Base-by-base conservation (phyloP, 2,113 vertebrate genomes). In the Mirza zaza region DNA sequence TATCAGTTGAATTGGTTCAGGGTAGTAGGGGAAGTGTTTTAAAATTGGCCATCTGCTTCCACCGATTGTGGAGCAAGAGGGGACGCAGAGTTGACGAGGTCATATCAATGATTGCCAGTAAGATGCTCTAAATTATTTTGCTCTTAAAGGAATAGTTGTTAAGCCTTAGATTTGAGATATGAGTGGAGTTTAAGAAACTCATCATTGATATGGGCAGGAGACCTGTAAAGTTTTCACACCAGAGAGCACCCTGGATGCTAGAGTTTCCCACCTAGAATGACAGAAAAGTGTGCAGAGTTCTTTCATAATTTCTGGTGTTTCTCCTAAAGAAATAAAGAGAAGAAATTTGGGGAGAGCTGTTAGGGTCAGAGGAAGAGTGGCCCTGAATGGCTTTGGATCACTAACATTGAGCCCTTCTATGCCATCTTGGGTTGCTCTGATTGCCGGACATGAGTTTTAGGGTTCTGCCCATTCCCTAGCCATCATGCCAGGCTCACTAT, bases 21-120 rank as follows among this genome's bases (percentile, higher is more conserved):
- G 50, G 63, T 77, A 39, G 21, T 75, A 59, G 13, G 15, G n/a
- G 63, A 79, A 87, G 25, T 81, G 39, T 86, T 97, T 96, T 93
- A 89, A 79, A 87, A 63, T 65, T 83, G 21, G 52, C 82, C 61
- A 42, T 90, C 57, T 91, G 34, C 36, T 50, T 91, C 75, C 91
- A 76, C 84, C 32, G 55, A 18, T 70, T 61, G 8, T 80, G 32
- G 34, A 57, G 6, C 36, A 80, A 95, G 52, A 83, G 18, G 27
- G 29, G 29, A 59, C 80, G 13, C 61, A 87, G 39, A 89, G 21
- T 55, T 75, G 75, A 45, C 6, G 12, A 59, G 50, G 21, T 91
- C 34, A 5, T 63, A 70, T 68, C 8, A 36, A n/a, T 86, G 14
- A 73, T 65, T 59, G 29, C 59, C 34, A 48, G 25, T 32, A 67